Percentiles rank a stretch among this genome's conserved stretches.
Conservation (phyloP, 2,888 invertebrate genomes). For the Aromia moschata region DNA sequence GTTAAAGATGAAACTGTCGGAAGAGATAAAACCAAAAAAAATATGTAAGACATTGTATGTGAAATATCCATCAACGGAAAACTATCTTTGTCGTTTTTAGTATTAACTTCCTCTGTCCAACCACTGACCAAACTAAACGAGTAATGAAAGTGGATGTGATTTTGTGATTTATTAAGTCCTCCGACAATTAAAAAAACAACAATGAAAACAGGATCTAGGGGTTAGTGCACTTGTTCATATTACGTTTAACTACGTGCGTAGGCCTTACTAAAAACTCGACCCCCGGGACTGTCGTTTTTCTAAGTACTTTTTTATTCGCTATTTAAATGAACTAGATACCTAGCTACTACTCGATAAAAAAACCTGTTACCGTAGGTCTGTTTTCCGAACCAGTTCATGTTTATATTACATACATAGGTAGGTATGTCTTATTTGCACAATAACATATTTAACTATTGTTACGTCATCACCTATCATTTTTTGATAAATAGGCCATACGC, state of each 20-base stretch:
- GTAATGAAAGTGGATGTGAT: background rate
- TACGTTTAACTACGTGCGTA: background rate
- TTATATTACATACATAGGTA: background rate
- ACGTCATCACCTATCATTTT: too few relatives aligned
- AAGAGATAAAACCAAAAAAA: too few relatives aligned
- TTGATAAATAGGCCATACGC: too few relatives aligned
- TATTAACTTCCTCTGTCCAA: background rate
- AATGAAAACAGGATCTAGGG: constrained; percentile 7
- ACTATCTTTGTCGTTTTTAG: too few relatives aligned
- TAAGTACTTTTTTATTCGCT: background rate
- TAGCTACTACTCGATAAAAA: background rate
- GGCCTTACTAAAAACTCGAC: too few relatives aligned
- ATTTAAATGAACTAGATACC: constrained; percentile 1
- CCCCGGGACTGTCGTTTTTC: background rate
- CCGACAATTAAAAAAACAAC: constrained; percentile 3
- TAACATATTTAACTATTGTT: too few relatives aligned
- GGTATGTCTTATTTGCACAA: too few relatives aligned
- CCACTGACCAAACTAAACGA: background rate
- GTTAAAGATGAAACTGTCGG: too few relatives aligned
- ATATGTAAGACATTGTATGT: too few relatives aligned
- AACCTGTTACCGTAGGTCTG: background rate
- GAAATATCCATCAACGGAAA: too few relatives aligned
- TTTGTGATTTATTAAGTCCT: too few relatives aligned
- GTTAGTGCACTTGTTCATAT: background rate
- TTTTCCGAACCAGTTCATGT: background rate